Percentiles rank a stretch among this genome's conserved stretches.
phyloP scores from a whole-genome alignment of 2,888 invertebrate species.

The Idaea biselata region DNA sequence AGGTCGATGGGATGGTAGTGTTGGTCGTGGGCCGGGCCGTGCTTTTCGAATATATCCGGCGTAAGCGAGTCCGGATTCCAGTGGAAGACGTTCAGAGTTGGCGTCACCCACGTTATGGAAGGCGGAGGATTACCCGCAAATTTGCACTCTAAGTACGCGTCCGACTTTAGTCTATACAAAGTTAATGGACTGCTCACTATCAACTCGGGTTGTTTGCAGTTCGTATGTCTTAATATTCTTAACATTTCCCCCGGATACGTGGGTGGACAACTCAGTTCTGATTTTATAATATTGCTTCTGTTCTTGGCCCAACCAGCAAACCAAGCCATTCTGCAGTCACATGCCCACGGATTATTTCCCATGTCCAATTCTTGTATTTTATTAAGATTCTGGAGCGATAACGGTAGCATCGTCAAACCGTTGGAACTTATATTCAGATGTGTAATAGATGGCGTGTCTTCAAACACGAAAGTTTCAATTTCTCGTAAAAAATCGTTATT shows the following conservation, averaged over 20 bases:
- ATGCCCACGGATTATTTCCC: constrained; percentile 89
- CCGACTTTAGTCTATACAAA: constrained; percentile 82
- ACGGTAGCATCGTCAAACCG: constrained; percentile 85
- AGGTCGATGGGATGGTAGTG: constrained; percentile 68
- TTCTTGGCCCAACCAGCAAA: constrained; percentile 79
- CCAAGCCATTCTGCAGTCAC: constrained; percentile 93
- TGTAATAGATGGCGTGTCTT: constrained; percentile 81
- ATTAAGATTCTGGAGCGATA: constrained; percentile 83
- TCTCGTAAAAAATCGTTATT: constrained; percentile 82
- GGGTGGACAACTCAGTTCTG: constrained; percentile 83
- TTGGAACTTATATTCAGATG: constrained; percentile 86
- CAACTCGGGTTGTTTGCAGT: constrained; percentile 85
- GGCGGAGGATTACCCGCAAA: constrained; percentile 89
- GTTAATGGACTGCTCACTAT: constrained; percentile 82
- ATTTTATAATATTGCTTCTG: constrained; percentile 72
- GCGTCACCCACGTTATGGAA: constrained; percentile 92
- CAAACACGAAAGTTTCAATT: constrained; percentile 83
- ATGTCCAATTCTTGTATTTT: constrained; percentile 84
- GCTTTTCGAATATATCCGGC: constrained; percentile 84
- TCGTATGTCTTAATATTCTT: constrained; percentile 83
- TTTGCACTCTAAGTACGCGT: constrained; percentile 88
- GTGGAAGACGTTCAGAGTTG: constrained; percentile 85
- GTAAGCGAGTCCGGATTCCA: constrained; percentile 88
- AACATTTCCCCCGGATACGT: constrained; percentile 86
- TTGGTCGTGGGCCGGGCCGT: constrained; percentile 82